Base-by-base conservation (phyloP, 1,140 invertebrate species). In the Papilio xuthus region DNA sequence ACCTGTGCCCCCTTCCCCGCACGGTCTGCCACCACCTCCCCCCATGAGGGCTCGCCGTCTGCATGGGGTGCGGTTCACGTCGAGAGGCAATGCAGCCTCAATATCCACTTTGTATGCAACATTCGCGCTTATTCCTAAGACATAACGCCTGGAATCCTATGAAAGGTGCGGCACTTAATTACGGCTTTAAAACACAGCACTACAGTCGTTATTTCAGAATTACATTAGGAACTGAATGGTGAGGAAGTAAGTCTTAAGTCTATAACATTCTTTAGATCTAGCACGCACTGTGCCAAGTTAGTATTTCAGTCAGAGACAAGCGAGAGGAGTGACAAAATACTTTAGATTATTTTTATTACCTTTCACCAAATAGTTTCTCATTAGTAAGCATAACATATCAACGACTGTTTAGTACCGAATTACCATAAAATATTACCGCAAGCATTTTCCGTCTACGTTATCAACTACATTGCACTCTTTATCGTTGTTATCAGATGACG, bases 21-120 rank as follows among this genome's bases (percentile, higher is more conserved):
- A 83, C 87, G 83, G 85, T 87, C 86, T 85, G 70, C 85, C 78
- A 82, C 84, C 83, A 20, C 74, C 78, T 79, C 81, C 77, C 74
- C 78, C 80, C 60, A 78, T 79, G 72, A 53, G 73, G 78, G 77
- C 75, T 47, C 78, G 78, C 79, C 78, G 85, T 80, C 82, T 80
- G 81, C 77, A 78, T 53, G 82, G 84, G 84, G 83, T 82, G 82
- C 83, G 70, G 69, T 63, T 81, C 42, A 76, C 74, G 80, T 50
- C 41, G 71, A 73, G 71, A 73, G 71, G 71, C 41, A 73, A 73
- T 73, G 23, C 71, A 73, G 37, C 41, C 71, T 44, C 71, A 67
- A 32, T 67, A 67, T 28, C 23, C 60, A 67, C 26, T 67, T 32
- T 67, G 26, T 26, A 67, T 18, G 26, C 26, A 28, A 67, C 26